Evolutionary conservation across 2,797 vertebrate genomes (phyloP).

Genomic region (Mareca strepera): DNA sequence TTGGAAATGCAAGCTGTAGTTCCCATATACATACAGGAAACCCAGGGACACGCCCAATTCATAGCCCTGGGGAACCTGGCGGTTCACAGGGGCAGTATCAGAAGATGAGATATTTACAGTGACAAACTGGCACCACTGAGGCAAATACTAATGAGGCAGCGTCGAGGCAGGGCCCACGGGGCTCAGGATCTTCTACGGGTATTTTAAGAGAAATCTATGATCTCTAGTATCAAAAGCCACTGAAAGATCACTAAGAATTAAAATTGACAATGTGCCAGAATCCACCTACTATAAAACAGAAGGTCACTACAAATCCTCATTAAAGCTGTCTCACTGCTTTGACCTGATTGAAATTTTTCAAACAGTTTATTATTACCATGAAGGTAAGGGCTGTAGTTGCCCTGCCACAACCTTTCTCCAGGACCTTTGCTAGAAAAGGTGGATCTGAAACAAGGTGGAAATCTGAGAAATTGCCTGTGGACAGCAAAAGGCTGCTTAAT

Average conservation of each 20-base stretch:
- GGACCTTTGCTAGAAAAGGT: slow-evolving; percentile 62
- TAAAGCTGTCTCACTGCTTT: slow-evolving; percentile 72
- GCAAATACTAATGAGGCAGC: slow-evolving; percentile 71
- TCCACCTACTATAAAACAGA: slow-evolving; percentile 74
- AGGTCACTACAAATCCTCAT: slow-evolving; percentile 78
- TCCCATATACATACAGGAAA: slow-evolving; percentile 8
- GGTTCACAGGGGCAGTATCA: slow-evolving; percentile 61
- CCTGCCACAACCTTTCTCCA: slow-evolving; percentile 66
- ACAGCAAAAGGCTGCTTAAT: slow-evolving; percentile 71
- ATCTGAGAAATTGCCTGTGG: slow-evolving; percentile 58
- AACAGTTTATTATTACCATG: slow-evolving; percentile 66
- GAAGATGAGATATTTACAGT: slow-evolving; percentile 62
- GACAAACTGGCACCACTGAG: slow-evolving; percentile 59
- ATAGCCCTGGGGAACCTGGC: slow-evolving; percentile 58
- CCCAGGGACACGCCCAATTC: slow-evolving; percentile 42
- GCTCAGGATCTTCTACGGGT: slow-evolving; percentile 54
- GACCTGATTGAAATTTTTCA: slow-evolving; percentile 72
- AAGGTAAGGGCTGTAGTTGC: slow-evolving; percentile 69
- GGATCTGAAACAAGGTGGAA: slow-evolving; percentile 68
- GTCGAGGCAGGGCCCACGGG: slow-evolving; percentile 47
- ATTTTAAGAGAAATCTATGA: slow-evolving; percentile 69
- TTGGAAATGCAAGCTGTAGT: neutral
- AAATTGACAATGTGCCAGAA: slow-evolving; percentile 74
- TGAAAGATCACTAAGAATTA: slow-evolving; percentile 75
- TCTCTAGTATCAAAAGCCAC: slow-evolving; percentile 74